phyloP scores from a whole-genome alignment of 2,888 invertebrate species.

The Coenonympha arcania region DNA sequence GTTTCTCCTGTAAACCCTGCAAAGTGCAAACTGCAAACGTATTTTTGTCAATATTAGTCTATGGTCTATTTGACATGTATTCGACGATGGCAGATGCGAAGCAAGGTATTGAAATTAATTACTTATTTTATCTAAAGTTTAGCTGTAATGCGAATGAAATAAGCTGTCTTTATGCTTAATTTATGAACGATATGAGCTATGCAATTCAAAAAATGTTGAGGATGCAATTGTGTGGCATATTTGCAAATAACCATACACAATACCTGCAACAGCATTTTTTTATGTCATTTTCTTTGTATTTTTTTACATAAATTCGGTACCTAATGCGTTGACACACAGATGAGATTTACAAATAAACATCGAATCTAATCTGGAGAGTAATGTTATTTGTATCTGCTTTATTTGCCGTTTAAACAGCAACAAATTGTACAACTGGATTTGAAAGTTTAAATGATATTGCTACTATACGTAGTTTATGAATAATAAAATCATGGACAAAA shows the following conservation, averaged over 20 bases:
- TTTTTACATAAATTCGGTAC: background rate
- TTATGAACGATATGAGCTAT: background rate
- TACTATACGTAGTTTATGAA: too few relatives aligned
- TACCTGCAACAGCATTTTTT: constrained; percentile 23
- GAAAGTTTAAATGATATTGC: too few relatives aligned
- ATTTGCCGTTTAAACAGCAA: too few relatives aligned
- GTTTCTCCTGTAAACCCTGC: too few relatives aligned
- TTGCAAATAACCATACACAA: constrained; percentile 17
- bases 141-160: background rate
- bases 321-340: too few relatives aligned
- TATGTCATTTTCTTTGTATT: background rate
- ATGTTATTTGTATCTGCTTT: too few relatives aligned
- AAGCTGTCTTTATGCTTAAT: background rate
- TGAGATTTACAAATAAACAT: too few relatives aligned
- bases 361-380: too few relatives aligned
- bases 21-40: too few relatives aligned
- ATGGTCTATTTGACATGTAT: constrained; percentile 32
- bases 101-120: constrained; percentile 49
- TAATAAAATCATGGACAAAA: too few relatives aligned
- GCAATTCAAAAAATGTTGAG: background rate
- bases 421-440: too few relatives aligned
- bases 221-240: background rate
- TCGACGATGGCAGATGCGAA: constrained; percentile 69
- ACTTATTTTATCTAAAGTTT: constrained; percentile 26
- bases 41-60: too few relatives aligned